These are phyloP conservation scores for Lutjanus erythropterus DNA, from an alignment of 2,113 vertebrate genomes.

Conservation along the genomic window DNA sequence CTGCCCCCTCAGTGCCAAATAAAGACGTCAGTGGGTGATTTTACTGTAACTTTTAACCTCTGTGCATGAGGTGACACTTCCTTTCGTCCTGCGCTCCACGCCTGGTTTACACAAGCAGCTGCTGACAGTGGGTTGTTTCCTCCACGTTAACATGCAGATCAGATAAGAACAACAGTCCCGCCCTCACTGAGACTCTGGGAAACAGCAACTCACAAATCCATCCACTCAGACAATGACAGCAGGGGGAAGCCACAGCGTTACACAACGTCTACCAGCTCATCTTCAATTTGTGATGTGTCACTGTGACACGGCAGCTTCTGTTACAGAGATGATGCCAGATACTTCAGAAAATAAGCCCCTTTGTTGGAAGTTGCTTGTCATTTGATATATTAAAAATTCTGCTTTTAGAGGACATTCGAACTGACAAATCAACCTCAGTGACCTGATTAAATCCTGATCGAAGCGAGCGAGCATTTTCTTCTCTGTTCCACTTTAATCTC, in stretches of 20 bases:
- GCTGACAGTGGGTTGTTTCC: constrained; percentile 66
- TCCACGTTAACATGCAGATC: constrained; percentile 68
- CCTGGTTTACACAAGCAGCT: constrained; percentile 61
- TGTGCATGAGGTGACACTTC: constrained; percentile 48
- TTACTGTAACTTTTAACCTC: constrained; percentile 32
- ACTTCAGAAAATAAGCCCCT: too few relatives aligned
- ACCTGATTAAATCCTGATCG: neutral
- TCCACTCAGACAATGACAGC: constrained; percentile 58
- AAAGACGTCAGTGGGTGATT: neutral
- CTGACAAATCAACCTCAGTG: neutral
- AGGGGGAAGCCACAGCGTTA: constrained; percentile 40
- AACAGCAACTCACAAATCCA: constrained; percentile 55
- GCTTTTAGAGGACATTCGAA: neutral
- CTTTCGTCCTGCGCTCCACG: constrained; percentile 39
- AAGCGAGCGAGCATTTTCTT: neutral
- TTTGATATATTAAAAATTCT: neutral
- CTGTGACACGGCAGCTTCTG: neutral
- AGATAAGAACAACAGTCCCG: constrained; percentile 73
- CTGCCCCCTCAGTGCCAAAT: neutral
- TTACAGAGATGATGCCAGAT: neutral
- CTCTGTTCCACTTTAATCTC: neutral
- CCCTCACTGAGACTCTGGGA: constrained; percentile 57
- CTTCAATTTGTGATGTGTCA: neutral
- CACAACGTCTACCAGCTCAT: constrained; percentile 19
- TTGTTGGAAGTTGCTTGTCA: too few relatives aligned